Percentiles rank a stretch among this genome's conserved stretches.
phyloP scores from a whole-genome alignment of 1,140 invertebrate genomes.

The Sarcophaga bullata region DNA sequence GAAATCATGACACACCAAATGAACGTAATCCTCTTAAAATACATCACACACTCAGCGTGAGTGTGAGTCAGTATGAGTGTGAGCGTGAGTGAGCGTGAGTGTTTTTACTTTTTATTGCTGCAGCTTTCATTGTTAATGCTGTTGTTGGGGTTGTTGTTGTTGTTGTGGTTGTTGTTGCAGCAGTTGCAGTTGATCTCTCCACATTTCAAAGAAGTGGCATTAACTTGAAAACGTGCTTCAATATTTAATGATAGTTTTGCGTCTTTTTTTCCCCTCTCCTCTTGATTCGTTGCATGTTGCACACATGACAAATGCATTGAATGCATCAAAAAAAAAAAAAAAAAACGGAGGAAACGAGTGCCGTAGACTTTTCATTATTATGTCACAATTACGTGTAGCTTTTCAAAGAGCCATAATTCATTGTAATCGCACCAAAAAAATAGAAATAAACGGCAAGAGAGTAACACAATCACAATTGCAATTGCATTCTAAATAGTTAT shows the following conservation, averaged over 20 bases:
- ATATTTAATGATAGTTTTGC: conserved; percentile 37
- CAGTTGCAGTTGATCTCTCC: neutral
- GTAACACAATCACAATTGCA: no score
- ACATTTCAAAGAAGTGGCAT: conserved; percentile 26
- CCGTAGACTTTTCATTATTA: conserved; percentile 36
- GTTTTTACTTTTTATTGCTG: no score
- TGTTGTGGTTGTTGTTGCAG: no score
- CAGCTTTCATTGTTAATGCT: no score
- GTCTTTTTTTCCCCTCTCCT: neutral
- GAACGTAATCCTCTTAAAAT: neutral
- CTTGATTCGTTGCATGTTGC: neutral
- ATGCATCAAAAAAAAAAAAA: conserved; percentile 18
- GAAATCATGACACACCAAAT: neutral
- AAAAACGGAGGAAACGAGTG: neutral
- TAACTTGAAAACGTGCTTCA: conserved; percentile 40
- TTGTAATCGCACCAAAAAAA: neutral
- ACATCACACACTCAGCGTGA: no score
- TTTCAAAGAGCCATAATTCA: conserved; percentile 38
- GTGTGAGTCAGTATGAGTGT: no score
- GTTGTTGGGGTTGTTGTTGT: no score
- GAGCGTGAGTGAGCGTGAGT: no score
- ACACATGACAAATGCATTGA: neutral
- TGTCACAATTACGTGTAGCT: conserved; percentile 38
- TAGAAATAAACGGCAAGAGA: no score
- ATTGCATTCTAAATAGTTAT: no score